Evolutionary conservation across 2,113 vertebrate genomes (phyloP).

Genomic region (Bos indicus): DNA sequence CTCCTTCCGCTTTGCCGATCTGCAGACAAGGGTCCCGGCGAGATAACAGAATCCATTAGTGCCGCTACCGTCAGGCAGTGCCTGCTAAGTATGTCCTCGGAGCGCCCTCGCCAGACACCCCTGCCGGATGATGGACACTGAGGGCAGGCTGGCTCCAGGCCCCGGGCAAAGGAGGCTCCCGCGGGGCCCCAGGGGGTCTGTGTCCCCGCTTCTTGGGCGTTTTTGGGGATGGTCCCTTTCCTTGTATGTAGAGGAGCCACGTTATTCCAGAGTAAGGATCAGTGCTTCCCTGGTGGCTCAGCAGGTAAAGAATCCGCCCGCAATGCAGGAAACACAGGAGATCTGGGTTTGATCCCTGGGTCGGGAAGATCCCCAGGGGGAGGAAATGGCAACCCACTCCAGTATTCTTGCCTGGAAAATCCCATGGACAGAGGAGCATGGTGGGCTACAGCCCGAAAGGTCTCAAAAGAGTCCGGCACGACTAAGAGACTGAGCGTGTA

Average conservation of each 20-base stretch:
- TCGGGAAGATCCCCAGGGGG: not conserved
- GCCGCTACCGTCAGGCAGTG: constrained; percentile 63
- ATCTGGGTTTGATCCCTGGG: not conserved
- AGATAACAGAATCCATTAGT: constrained; percentile 76
- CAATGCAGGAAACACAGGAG: not conserved
- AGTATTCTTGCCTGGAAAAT: not conserved
- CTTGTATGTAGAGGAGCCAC: not conserved
- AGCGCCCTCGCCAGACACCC: not conserved
- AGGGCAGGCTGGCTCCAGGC: not conserved
- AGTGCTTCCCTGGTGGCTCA: not conserved
- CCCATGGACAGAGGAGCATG: not conserved
- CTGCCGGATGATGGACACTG: not conserved
- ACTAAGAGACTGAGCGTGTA: not conserved
- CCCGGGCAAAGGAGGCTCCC: not conserved
- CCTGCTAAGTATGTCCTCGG: constrained; percentile 36
- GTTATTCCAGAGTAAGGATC: not conserved
- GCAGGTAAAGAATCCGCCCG: not conserved
- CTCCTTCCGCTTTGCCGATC: constrained; percentile 70
- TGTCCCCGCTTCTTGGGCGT: not conserved
- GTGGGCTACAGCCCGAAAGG: not conserved
- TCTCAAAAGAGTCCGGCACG: not conserved
- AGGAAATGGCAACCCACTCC: not conserved
- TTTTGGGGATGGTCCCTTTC: not conserved
- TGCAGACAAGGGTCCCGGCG: constrained; percentile 60
- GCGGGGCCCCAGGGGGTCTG: not conserved